phyloP scores from a whole-genome alignment of 2,888 invertebrate species.

The Leptinotarsa haldemani region DNA sequence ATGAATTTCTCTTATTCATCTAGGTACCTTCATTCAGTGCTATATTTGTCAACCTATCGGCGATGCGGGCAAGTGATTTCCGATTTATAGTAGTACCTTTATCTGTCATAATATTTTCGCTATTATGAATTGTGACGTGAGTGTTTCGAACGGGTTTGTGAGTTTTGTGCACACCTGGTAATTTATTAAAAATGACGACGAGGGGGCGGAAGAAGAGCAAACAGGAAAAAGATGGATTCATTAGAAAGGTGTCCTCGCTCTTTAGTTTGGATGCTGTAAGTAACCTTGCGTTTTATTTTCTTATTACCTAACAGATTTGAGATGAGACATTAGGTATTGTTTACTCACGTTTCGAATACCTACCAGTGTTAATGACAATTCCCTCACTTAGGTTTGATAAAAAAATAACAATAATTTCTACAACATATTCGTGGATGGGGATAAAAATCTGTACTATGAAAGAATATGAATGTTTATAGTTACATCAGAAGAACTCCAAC shows the following conservation, averaged over 20 bases:
- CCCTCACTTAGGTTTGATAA: no score
- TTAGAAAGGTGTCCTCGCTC: slow-evolving; percentile 88
- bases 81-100: background rate
- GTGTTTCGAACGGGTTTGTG: slow-evolving; percentile 26
- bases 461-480: no score
- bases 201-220: slow-evolving; percentile 72
- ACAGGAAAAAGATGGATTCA: slow-evolving; percentile 76
- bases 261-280: slow-evolving; percentile 90
- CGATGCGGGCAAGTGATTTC: slow-evolving; percentile 10
- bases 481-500: no score
- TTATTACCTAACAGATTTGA: background rate
- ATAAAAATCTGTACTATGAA: no score
- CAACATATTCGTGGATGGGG: no score
- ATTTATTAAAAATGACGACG: slow-evolving; percentile 69
- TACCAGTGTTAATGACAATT: no score
- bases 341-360: no score
- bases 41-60: background rate
- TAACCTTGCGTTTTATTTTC: slow-evolving; percentile 37
- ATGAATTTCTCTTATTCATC: no score
- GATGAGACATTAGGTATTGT: no score
- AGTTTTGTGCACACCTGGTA: slow-evolving; percentile 6
- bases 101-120: slow-evolving; percentile 18
- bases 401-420: no score
- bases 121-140: slow-evolving; percentile 42
- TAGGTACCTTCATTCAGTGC: no score